Evolutionary conservation across 2,797 vertebrate species (phyloP).

Genomic region (Borostomias antarcticus): DNA sequence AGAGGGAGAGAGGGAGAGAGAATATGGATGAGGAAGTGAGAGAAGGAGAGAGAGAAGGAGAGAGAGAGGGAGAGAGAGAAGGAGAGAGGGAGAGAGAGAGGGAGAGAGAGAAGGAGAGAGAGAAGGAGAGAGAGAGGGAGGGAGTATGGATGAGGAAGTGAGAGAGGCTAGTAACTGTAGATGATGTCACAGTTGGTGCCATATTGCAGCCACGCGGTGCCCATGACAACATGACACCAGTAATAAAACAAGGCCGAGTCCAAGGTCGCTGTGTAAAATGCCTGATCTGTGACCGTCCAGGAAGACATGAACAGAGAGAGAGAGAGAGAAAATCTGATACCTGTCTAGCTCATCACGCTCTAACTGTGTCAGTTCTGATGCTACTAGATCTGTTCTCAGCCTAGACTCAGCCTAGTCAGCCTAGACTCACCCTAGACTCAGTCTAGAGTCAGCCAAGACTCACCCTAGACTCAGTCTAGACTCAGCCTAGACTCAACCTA

Average conservation of each 20-base stretch:
- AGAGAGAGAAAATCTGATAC: no score
- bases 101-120: no score
- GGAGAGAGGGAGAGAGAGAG: background rate
- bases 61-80: background rate
- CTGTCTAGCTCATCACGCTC: no score
- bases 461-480: no score
- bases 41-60: background rate
- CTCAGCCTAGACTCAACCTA: background rate
- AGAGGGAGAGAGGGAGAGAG: background rate
- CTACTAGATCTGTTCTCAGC: no score
- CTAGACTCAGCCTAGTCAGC: no score
- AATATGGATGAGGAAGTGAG: background rate
- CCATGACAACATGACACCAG: conserved; percentile 44
- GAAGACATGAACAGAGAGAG: no score
- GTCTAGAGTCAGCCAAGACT: no score
- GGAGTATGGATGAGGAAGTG: background rate
- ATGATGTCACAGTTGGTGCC: conserved; percentile 63
- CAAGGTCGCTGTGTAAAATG: background rate
- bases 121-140: background rate
- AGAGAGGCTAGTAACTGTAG: conserved; percentile 30
- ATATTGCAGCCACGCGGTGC: conserved; percentile 46
- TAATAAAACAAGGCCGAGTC: conserved; percentile 49
- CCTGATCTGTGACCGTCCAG: no score
- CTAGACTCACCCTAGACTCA: no score
- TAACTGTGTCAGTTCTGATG: no score